Conservation (phyloP, 2,888 invertebrate genomes). For the Incurvaria masculella region DNA sequence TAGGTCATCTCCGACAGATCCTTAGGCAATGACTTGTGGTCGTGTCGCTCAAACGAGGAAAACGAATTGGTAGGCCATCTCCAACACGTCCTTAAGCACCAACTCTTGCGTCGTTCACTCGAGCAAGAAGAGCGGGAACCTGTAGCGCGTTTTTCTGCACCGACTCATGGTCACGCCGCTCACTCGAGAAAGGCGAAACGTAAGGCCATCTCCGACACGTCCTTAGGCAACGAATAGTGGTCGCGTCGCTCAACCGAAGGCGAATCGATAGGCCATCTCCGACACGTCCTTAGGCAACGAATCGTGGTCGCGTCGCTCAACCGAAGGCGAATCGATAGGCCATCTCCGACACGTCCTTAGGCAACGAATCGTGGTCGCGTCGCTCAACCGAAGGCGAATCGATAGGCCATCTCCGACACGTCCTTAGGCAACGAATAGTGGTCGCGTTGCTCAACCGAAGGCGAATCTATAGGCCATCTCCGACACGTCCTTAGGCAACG, state of each 20-base stretch:
- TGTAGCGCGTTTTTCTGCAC: no score
- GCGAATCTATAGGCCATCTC: no score
- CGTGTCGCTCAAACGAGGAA: constrained; percentile 36
- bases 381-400: no score
- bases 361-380: constrained; percentile 81
- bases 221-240: constrained; percentile 81
- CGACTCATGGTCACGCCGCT: neutral
- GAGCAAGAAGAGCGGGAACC: no score
- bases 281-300: constrained; percentile 83
- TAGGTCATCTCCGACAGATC: no score
- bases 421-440: no score
- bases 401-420: no score
- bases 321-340: constrained; percentile 74
- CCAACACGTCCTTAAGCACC: constrained; percentile 83
- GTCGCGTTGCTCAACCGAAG: no score
- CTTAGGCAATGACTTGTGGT: neutral
- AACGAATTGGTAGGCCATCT: constrained; percentile 78
- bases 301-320: constrained; percentile 85
- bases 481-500: neutral
- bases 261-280: constrained; percentile 81
- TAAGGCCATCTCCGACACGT: constrained; percentile 85
- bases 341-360: constrained; percentile 86
- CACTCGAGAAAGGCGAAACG: constrained; percentile 59
- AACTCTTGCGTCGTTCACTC: no score
- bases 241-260: no score